A percentile compares a stretch with the other conserved stretches of the same genome.
Conservation (phyloP, 2,113 vertebrate genomes). For the Trematomus loennbergii region DNA sequence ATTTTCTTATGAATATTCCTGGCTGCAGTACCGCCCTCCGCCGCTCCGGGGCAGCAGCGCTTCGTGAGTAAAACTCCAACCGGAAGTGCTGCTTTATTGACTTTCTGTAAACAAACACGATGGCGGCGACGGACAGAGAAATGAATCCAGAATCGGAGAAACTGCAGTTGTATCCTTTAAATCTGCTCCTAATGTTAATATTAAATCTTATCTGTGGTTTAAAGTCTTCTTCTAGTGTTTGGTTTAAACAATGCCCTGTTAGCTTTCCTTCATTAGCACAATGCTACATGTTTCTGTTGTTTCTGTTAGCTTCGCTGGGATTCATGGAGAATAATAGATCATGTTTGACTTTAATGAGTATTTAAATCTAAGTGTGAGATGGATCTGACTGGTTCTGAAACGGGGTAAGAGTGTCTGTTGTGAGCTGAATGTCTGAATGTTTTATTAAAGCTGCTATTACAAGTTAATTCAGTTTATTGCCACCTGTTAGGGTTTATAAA, state of each 20-base stretch:
- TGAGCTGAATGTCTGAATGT: no score
- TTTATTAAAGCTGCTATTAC: not conserved
- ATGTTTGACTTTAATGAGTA: no score
- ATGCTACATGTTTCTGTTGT: not conserved
- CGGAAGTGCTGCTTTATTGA: not conserved
- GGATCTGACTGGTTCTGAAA: no score
- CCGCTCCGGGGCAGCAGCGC: slow-evolving; percentile 17
- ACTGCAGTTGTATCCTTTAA: slow-evolving; percentile 83
- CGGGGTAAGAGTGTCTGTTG: no score
- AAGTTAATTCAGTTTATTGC: no score
- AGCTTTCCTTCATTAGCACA: fast-evolving
- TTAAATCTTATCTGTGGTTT: fast-evolving
- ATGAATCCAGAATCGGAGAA: not conserved
- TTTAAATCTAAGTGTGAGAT: no score
- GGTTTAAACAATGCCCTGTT: not conserved
- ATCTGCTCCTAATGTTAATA: fast-evolving
- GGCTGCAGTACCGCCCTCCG: not conserved
- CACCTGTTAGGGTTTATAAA: no score
- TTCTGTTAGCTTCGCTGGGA: not conserved
- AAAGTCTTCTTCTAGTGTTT: not conserved
- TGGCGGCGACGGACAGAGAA: slow-evolving; percentile 61
- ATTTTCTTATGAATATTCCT: no score
- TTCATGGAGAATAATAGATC: no score
- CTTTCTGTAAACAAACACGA: slow-evolving; percentile 12
- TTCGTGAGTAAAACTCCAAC: fast-evolving